Conservation (phyloP, 2,113 vertebrate genomes). For the Triplophysa siluroides region DNA sequence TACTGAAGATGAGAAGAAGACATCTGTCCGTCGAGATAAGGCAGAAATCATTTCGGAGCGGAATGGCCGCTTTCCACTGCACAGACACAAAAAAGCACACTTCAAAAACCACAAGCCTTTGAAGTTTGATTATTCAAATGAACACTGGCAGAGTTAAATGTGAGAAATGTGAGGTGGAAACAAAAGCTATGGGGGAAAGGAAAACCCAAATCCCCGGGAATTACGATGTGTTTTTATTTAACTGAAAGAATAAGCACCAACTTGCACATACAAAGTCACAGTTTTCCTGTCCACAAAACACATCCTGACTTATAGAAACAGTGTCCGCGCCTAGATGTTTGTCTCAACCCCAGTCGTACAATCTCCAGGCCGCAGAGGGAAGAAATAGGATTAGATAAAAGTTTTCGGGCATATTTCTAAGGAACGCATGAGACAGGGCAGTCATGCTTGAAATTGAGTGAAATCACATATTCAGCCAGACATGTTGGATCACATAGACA, state of each 20-base stretch:
- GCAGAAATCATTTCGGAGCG: slow-evolving; percentile 42
- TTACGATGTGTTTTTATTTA: slow-evolving; percentile 67
- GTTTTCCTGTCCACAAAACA: neutral
- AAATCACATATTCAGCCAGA: slow-evolving; percentile 68
- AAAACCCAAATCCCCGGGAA: slow-evolving; percentile 57
- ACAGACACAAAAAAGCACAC: neutral
- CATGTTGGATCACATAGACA: slow-evolving; percentile 62
- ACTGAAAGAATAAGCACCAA: slow-evolving; percentile 61
- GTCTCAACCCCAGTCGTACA: slow-evolving; percentile 42
- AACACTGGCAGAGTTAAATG: slow-evolving; percentile 44
- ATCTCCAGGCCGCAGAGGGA: slow-evolving; percentile 59
- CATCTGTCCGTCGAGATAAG: slow-evolving; percentile 64
- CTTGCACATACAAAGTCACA: neutral
- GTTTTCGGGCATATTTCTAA: slow-evolving; percentile 72
- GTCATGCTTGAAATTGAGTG: slow-evolving; percentile 77
- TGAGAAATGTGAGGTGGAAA: slow-evolving; percentile 28
- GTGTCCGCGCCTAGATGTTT: neutral
- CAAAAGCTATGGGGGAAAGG: slow-evolving; percentile 38
- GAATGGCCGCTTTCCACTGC: slow-evolving; percentile 22
- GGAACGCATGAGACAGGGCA: slow-evolving; percentile 65
- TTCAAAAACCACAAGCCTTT: slow-evolving; percentile 50
- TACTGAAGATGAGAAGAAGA: slow-evolving; percentile 54
- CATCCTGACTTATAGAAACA: neutral
- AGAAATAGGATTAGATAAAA: slow-evolving; percentile 75
- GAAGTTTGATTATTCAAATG: slow-evolving; percentile 55